Percentiles rank a stretch among this genome's conserved stretches.
Evolutionary conservation across 2,113 vertebrate genomes (phyloP).

Genomic region (Shinisaurus crocodilurus): DNA sequence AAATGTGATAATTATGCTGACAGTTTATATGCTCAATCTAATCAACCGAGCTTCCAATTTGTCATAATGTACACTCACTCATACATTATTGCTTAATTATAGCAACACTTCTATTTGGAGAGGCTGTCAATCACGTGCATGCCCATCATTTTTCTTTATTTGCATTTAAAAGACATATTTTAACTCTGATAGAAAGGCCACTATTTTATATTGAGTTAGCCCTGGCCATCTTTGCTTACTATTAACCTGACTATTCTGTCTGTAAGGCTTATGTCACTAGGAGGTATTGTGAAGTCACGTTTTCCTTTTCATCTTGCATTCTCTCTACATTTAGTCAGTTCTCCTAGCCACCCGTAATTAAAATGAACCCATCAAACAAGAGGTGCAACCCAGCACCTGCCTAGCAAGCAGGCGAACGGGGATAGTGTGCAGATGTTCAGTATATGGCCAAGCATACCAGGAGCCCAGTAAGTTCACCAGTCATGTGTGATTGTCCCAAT

Average conservation of each 20-base stretch:
- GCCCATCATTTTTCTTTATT: conserved; percentile 75
- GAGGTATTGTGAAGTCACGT: not conserved
- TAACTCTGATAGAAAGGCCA: conserved; percentile 65
- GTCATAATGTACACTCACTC: conserved; percentile 84
- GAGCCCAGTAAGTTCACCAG: not conserved
- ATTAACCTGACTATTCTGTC: conserved; percentile 32
- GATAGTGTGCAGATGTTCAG: not conserved
- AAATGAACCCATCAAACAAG: not conserved
- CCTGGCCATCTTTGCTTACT: conserved; percentile 47
- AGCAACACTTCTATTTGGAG: conserved; percentile 82
- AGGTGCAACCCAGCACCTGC: not conserved
- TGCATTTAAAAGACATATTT: conserved; percentile 74
- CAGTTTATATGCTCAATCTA: conserved; percentile 85
- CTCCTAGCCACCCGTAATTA: not conserved
- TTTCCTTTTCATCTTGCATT: conserved; percentile 24
- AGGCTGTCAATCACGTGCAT: conserved; percentile 82
- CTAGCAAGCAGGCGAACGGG: not conserved
- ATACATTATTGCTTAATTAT: conserved; percentile 86
- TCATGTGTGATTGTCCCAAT: not conserved
- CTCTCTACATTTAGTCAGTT: not conserved
- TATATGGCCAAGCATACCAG: not conserved
- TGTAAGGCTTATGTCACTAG: not conserved
- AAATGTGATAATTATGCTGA: conserved; percentile 88
- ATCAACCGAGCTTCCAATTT: conserved; percentile 86
- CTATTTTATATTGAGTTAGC: conserved; percentile 68